Conservation (phyloP, 2,113 vertebrate species). For the Grallaria varia region DNA sequence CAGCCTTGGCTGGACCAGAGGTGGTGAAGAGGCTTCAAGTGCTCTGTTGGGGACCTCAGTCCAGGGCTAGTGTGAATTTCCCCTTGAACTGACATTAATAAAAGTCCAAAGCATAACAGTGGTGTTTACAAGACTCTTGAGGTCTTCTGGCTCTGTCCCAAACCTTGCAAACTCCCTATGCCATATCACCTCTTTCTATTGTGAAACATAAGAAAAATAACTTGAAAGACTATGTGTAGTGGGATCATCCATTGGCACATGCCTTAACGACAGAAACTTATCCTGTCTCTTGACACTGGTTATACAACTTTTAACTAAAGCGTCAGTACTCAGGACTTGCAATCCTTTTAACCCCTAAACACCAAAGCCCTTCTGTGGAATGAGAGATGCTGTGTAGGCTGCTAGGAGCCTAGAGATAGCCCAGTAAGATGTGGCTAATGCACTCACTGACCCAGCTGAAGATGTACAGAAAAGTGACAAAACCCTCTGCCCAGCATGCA, state of each 20-base stretch:
- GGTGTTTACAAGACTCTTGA: background rate
- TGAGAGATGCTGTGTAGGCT: background rate
- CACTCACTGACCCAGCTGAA: background rate
- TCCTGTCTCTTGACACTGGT: background rate
- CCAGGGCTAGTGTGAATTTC: background rate
- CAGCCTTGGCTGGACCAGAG: background rate
- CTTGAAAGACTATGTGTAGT: background rate
- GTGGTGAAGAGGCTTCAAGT: background rate
- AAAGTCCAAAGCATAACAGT: background rate
- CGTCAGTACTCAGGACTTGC: background rate
- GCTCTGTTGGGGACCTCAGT: background rate
- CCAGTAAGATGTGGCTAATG: background rate
- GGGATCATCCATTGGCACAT: background rate
- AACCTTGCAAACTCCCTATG: background rate
- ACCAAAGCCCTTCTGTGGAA: background rate
- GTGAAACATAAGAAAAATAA: background rate
- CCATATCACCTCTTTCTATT: background rate
- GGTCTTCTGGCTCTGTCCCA: background rate
- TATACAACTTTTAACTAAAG: background rate
- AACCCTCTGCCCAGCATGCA: background rate
- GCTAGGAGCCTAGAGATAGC: background rate
- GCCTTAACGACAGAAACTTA: background rate
- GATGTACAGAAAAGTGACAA: background rate
- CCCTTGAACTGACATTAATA: background rate
- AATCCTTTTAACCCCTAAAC: background rate